Percentiles rank a stretch among this genome's conserved stretches.
phyloP scores from a whole-genome alignment of 1,140 invertebrate species.

The Drosophila pachea region DNA sequence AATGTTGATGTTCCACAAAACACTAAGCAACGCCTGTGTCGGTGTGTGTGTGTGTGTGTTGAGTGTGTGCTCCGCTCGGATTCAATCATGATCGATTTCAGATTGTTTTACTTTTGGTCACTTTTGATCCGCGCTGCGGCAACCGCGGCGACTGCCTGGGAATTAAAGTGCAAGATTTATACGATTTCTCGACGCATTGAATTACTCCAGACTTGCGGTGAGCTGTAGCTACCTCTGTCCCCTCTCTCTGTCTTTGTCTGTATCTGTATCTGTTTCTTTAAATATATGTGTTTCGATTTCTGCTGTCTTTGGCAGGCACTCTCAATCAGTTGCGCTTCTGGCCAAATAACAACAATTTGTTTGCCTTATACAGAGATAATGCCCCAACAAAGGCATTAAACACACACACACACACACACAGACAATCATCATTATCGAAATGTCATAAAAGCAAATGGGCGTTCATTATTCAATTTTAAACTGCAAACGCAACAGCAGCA shows the following conservation, averaged over 20 bases:
- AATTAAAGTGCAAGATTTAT: slow-evolving; percentile 63
- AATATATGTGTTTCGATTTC: slow-evolving; percentile 5
- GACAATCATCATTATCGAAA: slow-evolving; percentile 76
- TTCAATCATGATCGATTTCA: slow-evolving; percentile 78
- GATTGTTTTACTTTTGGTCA: slow-evolving; percentile 56
- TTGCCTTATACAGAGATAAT: slow-evolving; percentile 71
- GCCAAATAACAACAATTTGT: slow-evolving; percentile 72
- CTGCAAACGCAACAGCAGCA: slow-evolving; percentile 65
- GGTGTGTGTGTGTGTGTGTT: not conserved
- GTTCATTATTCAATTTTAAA: slow-evolving; percentile 76
- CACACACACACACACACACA: not conserved
- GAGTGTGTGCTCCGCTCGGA: slow-evolving; percentile 54
- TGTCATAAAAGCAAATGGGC: slow-evolving; percentile 76
- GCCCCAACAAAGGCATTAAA: slow-evolving; percentile 65
- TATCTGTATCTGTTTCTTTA: slow-evolving; percentile 24
- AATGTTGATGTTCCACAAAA: slow-evolving; percentile 78
- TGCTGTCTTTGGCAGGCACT: not conserved
- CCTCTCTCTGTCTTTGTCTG: slow-evolving; percentile 27
- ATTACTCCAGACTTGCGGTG: slow-evolving; percentile 54
- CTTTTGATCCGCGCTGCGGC: slow-evolving; percentile 57
- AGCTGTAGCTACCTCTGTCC: slow-evolving; percentile 12
- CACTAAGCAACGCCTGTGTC: slow-evolving; percentile 44
- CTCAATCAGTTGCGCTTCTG: slow-evolving; percentile 29
- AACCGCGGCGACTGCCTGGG: slow-evolving; percentile 44
- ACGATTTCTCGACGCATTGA: slow-evolving; percentile 69